Percentiles rank a stretch among this genome's conserved stretches.
These are phyloP conservation scores for Pseudotriccus pelzelni DNA, from an alignment of 2,797 vertebrate species.

Conservation along the genomic window DNA sequence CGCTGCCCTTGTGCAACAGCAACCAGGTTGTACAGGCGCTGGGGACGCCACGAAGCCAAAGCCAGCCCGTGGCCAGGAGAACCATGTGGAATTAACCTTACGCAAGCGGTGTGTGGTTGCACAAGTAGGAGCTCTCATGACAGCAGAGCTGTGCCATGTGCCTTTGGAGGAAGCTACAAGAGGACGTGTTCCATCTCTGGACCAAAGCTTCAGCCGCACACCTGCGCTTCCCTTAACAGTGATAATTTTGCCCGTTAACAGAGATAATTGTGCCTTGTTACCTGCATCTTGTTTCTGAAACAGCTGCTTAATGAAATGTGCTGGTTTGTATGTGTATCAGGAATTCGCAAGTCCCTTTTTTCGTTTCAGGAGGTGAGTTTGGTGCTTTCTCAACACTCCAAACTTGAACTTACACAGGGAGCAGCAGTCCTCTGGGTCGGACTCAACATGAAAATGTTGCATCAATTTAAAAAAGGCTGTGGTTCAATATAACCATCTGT, in stretches of 20 bases:
- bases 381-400: background rate
- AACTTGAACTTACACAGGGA: background rate
- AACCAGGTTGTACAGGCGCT: accelerated
- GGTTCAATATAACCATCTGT: background rate
- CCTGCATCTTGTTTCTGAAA: background rate
- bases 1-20: accelerated
- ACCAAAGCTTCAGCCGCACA: background rate
- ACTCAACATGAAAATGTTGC: background rate
- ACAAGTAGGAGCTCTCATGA: background rate
- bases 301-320: background rate
- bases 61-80: background rate
- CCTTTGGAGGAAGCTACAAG: background rate
- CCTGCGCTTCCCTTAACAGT: background rate
- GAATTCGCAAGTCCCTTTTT: background rate
- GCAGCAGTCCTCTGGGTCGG: background rate
- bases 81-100: background rate
- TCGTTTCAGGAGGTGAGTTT: background rate
- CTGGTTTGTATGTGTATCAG: background rate
- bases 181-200: background rate
- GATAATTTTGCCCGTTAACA: background rate
- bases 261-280: background rate
- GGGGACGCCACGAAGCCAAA: background rate
- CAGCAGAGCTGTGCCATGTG: background rate
- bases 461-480: background rate
- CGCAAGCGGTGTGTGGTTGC: accelerated